phyloP scores from a whole-genome alignment of 2,888 invertebrate genomes.

The Phortica magna region DNA sequence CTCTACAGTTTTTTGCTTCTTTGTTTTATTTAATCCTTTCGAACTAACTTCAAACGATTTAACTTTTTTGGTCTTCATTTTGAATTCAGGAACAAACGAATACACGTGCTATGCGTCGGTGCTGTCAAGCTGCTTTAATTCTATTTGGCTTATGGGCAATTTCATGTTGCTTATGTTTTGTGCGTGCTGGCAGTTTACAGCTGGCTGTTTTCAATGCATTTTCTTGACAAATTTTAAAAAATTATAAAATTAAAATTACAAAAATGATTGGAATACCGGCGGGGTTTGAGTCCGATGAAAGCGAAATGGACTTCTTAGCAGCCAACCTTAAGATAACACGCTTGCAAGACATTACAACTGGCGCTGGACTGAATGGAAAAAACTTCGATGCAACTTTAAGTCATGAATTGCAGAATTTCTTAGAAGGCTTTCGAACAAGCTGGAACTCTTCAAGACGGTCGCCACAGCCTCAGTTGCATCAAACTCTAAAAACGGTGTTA shows the following conservation, averaged over 20 bases:
- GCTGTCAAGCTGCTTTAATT: conserved; percentile 6
- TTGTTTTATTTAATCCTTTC: not conserved
- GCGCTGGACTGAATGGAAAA: conserved; percentile 74
- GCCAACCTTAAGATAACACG: conserved; percentile 75
- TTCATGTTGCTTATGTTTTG: not conserved
- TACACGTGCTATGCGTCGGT: not conserved
- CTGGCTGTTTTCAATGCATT: not conserved
- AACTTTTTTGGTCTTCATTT: conserved; percentile 16
- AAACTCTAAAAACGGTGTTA: conserved; percentile 51
- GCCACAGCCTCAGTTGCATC: conserved; percentile 58
- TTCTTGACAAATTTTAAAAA: not conserved
- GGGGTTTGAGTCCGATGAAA: conserved; percentile 73
- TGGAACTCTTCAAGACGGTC: conserved; percentile 73
- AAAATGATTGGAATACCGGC: conserved; percentile 64
- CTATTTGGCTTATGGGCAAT: not conserved
- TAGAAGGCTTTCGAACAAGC: conserved; percentile 66
- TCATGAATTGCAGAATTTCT: conserved; percentile 65
- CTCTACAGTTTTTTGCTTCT: not conserved
- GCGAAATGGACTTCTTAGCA: conserved; percentile 56
- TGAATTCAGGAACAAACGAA: not conserved
- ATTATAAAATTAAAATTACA: conserved; percentile 34
- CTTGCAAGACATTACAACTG: conserved; percentile 75
- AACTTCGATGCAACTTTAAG: conserved; percentile 74
- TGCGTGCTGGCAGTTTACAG: not conserved
- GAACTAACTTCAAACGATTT: not conserved